phyloP scores from a whole-genome alignment of 2,888 invertebrate genomes.

The Ophonus ardosiacus region DNA sequence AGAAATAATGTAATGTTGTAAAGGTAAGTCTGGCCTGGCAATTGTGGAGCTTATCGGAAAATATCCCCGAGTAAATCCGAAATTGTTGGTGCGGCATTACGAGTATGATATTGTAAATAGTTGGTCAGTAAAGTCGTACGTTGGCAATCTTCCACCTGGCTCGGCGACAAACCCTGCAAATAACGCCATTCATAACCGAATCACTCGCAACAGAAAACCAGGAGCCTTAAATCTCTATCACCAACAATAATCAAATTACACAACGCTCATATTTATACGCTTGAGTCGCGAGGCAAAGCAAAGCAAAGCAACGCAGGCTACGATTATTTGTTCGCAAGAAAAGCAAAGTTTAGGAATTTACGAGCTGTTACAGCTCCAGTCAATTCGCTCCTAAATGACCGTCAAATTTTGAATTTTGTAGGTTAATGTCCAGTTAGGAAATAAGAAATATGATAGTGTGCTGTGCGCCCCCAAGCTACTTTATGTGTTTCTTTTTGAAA shows the following conservation, averaged over 20 bases:
- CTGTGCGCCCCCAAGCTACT: slow-evolving; percentile 27
- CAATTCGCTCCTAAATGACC: slow-evolving; percentile 26
- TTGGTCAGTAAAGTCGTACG: slow-evolving; percentile 42
- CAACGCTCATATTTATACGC: neutral
- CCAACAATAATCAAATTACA: neutral
- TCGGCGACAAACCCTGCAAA: neutral
- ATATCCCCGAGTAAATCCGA: neutral
- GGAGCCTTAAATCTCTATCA: neutral
- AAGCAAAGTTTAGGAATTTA: neutral
- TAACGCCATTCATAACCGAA: neutral
- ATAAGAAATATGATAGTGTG: slow-evolving; percentile 59
- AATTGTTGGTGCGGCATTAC: neutral
- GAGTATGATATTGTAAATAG: slow-evolving; percentile 34
- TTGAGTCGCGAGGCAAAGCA: neutral
- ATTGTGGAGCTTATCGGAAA: neutral
- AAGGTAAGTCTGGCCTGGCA: neutral
- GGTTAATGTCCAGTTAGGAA: slow-evolving; percentile 31
- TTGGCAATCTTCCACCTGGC: slow-evolving; percentile 48
- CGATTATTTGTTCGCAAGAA: neutral
- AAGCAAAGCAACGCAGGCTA: neutral
- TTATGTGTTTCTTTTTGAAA: slow-evolving; percentile 52
- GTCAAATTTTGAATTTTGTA: slow-evolving; percentile 18
- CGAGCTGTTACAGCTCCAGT: neutral
- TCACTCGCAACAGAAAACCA: neutral
- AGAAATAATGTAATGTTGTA: too few species aligned